phyloP scores from a whole-genome alignment of 2,113 vertebrate species.

The Varanus komodoensis region DNA sequence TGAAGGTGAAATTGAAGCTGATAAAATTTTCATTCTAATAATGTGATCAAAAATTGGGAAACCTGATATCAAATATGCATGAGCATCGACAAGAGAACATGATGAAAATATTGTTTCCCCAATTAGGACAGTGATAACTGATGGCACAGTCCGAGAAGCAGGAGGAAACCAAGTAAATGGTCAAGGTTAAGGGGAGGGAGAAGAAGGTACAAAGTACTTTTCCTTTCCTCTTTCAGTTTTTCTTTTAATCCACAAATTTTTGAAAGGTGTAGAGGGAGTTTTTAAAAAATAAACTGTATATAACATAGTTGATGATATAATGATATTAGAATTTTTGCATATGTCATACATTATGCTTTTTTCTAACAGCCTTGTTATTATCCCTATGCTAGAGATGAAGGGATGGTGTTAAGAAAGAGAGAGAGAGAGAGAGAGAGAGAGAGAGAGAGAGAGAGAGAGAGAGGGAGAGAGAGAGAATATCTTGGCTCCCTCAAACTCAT shows the following conservation, averaged over 20 bases:
- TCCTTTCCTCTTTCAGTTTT: not conserved
- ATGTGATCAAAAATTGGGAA: not conserved
- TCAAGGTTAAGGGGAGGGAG: not conserved
- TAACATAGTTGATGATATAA: not conserved
- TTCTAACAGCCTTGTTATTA: not conserved
- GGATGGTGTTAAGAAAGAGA: not conserved
- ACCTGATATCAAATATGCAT: constrained; percentile 19
- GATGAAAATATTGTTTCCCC: constrained; percentile 35
- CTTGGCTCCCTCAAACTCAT: not conserved
- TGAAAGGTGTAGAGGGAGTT: not conserved
- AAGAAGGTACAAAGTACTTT: not conserved
- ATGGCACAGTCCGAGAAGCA: not conserved
- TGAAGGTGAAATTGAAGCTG: not conserved
- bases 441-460: not conserved
- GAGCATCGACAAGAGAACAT: constrained; percentile 8
- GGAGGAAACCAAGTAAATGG: not conserved
- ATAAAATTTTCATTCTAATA: not conserved
- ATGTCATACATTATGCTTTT: not conserved
- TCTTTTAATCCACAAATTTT: not conserved
- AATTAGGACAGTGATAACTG: constrained; percentile 1
- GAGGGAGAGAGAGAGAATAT: not conserved
- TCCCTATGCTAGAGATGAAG: no score
- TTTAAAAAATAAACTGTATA: not conserved
- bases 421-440: not conserved
- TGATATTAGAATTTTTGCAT: not conserved